Evolutionary conservation across 1,140 invertebrate genomes (phyloP), one percentile per base, ranked within the genome.

Genomic region (Hyles vespertilio): DNA sequence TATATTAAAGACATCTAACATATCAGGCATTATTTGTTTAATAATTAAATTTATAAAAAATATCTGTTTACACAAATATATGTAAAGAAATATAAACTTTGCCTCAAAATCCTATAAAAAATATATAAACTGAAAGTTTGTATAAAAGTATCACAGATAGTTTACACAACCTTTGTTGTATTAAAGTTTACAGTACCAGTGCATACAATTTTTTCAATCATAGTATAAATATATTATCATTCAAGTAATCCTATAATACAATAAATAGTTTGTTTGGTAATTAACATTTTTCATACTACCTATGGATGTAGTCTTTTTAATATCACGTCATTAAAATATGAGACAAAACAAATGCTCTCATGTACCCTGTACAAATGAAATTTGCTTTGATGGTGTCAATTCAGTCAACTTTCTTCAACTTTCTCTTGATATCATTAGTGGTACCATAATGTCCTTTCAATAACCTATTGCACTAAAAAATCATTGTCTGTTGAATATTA

Each of bases 71-170:
- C 36, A 40, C 36, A 40, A 40, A 40, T 5, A 40, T 40, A 40
- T 40, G 8, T 40, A 40, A 40, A 22, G 22, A 22, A 5, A 5
- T 40, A 8, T 40, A 40, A 8, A 5, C 36, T 1, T 40, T 40
- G 36, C 36, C 5, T 8, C 8, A 5, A 5, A 5, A 40, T 40
- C 5, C 8, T 5, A 40, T 40, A 40, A 5, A 40, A 40, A 33
- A 33, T n/a, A 9, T 33, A 32, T 12, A 9, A 7, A 33, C 7
- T 33, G 33, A 51, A 33, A 49, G 44, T 9, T 55, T 51, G 8
- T 10, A 56, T 33, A 34, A 32, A 32, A 59, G 63, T 70, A 71
- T 71, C 69, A 71, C 69, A 71, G 69, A 65, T 63, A 56, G 46
- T 56, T 46, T 50, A 59, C 63, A 66, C 64, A 65, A 70, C 62